Conservation (phyloP, 2,797 vertebrate genomes). For the Agapornis canus region DNA sequence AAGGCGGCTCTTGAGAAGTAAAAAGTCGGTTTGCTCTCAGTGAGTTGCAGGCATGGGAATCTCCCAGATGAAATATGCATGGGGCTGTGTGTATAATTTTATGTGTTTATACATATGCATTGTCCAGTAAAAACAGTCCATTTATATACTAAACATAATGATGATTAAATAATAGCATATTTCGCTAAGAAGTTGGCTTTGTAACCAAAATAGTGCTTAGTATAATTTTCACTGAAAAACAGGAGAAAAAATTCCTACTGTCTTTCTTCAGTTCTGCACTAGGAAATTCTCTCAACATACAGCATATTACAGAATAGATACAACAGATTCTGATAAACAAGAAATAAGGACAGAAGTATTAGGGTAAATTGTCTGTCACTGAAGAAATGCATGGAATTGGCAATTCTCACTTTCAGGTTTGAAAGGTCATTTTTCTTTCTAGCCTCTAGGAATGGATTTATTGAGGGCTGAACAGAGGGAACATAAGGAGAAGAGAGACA, state of each 20-base stretch:
- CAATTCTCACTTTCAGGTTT: not conserved
- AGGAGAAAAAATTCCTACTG: not conserved
- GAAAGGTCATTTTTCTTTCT: conserved; percentile 7
- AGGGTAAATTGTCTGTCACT: not conserved
- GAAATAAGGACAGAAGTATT: not conserved
- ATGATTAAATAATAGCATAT: conserved; percentile 33
- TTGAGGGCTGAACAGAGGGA: not conserved
- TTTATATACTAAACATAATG: conserved; percentile 30
- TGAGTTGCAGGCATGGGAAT: conserved; percentile 17
- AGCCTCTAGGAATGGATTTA: not conserved
- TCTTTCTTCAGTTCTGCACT: not conserved
- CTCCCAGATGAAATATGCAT: conserved; percentile 32
- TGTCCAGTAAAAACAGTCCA: conserved; percentile 45
- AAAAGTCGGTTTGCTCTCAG: not conserved
- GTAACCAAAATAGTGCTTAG: not conserved
- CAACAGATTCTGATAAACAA: not conserved
- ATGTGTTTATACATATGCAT: conserved; percentile 16
- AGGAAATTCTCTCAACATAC: conserved; percentile 10
- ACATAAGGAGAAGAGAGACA: not conserved
- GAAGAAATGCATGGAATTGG: not conserved
- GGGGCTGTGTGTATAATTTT: not conserved
- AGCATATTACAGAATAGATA: not conserved
- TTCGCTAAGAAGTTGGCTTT: conserved; percentile 34
- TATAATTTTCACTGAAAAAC: not conserved
- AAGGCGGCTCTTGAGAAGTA: not conserved